Evolutionary conservation across 2,888 invertebrate species (phyloP), one percentile per base, ranked within the genome.

Genomic region (Cheilosia vulpina): DNA sequence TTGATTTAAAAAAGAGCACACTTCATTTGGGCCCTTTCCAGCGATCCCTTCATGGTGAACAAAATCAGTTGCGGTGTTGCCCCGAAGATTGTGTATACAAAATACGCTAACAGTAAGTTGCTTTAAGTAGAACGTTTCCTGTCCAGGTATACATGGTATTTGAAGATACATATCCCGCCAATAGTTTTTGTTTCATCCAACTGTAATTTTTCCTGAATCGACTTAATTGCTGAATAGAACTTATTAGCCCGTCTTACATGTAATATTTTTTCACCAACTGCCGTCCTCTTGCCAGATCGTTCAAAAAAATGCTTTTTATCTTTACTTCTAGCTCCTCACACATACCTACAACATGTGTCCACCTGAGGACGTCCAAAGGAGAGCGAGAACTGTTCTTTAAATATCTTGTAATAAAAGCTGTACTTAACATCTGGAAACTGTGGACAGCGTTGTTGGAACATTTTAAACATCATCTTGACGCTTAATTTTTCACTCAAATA

Each of bases 391-490:
- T 0, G 0, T 27, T n/a, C n/a, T n/a, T n/a, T n/a, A n/a, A n/a
- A n/a, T n/a, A n/a, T 27, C 5, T 27, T 4, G 24, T 5, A 4
- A 27, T 27, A 4, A 27, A 19, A 17, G 47, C 38, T 17, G 34
- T 38, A 17, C 57, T 38, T 38, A 38, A 57, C 34, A 38, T 57
- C 19, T 57, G 38, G 6, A 57, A 57, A 38, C 17, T 57, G 38
- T 57, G 19, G 57, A 38, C 34, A 57, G 38, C 34, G 57, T 38
- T 57, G 34, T 57, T 57, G 17, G 19, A 57, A 57, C 38, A 57
- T 57, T 17, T 38, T 57, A 38, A 38, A 57, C 57, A 57, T 57
- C 17, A 57, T 38, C 57, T 57, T 57, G 34, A 55, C 11, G 57
- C 38, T 57, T 38, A 57, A 57, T 57, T 43, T 43, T 43, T 43